Evolutionary conservation across 2,113 vertebrate genomes (phyloP), one percentile per base, ranked within the genome.

Genomic region (Scalopus aquaticus): DNA sequence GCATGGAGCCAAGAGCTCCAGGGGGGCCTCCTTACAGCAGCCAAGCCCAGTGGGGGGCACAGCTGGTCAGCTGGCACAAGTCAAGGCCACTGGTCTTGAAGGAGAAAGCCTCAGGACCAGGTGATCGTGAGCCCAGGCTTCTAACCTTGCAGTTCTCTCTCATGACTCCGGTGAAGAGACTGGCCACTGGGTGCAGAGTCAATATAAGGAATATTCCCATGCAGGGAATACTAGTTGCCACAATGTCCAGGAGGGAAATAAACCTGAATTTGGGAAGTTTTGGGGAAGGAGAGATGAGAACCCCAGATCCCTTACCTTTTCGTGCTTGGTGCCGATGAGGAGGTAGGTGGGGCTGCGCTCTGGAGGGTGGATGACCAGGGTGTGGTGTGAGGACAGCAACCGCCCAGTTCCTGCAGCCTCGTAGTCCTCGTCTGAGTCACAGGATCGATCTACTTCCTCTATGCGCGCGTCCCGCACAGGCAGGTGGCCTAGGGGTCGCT

Each of bases 401-500:
- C 98, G 98, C 84, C 98, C 96, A 2, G 93, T 96, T 22, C 96
- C 97, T 91, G 98, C 98, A 9, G 98, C 98, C 95, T 99, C 99
- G 39, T 99, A 98, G 94, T 99, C 99, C 89, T 99, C 99, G 35
- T 99, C 99, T 2, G 98, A 99, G 93, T 99, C 99, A n/a, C 98
- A 99, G 19, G 99, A 99, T 92, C 99, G 97, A 96, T 99, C 99
- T 37, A 99, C 99, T 98, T 99, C 99, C 97, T 99, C 99, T 92
- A 99, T 98, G 72, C 94, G 97, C 0, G 99, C 99, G 35, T 99
- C 99, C 98, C 97, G 98, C 93, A 99, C 97, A 85, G 99, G 99
- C 95, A 99, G 99, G 97, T 99, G 99, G 94, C 99, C 99, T 83
- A 99, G 98, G 28, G 99, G 99, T 97, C 99, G 99, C 99, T 99